Base-by-base conservation (phyloP, 1,140 invertebrate species). In the Mesaphorura yosii region DNA sequence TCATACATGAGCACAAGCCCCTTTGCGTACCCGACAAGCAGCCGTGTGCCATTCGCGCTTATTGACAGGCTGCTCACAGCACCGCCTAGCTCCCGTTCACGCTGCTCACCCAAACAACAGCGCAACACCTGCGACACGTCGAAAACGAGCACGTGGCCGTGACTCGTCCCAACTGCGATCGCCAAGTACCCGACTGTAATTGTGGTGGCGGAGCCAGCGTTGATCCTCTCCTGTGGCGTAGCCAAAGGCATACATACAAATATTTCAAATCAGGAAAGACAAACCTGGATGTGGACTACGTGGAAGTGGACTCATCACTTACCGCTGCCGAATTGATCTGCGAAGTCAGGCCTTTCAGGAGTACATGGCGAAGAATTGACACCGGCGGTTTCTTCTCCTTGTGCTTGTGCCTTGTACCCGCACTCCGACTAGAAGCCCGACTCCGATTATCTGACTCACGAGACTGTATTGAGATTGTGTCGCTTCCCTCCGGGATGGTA, bases 91-190 rank as follows among this genome's bases (percentile, higher is more conserved):
- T 73, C 73, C 48, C 83, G 80, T 28, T 76, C 73, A 62, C 83
- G 79, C 62, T 69, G 68, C 53, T 67, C 70, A 2, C 74, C 75
- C 22, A 79, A 61, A 64, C 75, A 90, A 85, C 86, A 94, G 68
- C 87, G 80, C 55, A 95, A 70, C 17, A 79, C 84, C 70, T 90
- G 86, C 23, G 80, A 78, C 2, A 76, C 74, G 75, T 90, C 88
- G 75, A 96, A 96, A 48, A 88, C 81, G 15, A 96, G 71, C 48
- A 94, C 78, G 54, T 91, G 76, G 20, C 92, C 91, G 72, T 94
- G 88, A 34, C 88, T 90, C 37, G 91, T 96, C 29, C 93, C 92
- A 42, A 96, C 78, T 19, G 84, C 86, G 58, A 94, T 82, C 10
- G 10, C 10, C 64, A 86, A 78, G 42, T 81, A 79, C 1, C 79